phyloP scores from a whole-genome alignment of 1,140 invertebrate genomes.

The Sycophila sp. region DNA sequence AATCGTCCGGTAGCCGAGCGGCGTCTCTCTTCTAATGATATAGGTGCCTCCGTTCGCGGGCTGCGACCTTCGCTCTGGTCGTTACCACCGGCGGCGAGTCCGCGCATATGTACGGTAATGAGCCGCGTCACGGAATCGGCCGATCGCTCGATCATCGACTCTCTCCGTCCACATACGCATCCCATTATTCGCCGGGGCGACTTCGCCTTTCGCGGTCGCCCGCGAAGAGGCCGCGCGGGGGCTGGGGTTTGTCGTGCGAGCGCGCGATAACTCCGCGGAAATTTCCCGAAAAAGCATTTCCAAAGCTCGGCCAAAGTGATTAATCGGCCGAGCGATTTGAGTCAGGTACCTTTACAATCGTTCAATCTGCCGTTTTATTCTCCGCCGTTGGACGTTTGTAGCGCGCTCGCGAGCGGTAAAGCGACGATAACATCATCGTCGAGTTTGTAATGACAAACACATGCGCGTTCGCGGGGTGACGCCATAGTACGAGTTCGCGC shows the following conservation, averaged over 20 bases:
- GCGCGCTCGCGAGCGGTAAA: conserved; percentile 24
- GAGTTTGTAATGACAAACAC: conserved; percentile 61
- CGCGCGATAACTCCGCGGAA: neutral
- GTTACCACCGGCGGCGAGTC: conserved; percentile 41
- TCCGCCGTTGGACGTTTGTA: conserved; percentile 4
- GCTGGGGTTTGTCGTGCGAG: neutral
- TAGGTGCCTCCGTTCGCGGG: conserved; percentile 21
- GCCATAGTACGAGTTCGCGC: neutral
- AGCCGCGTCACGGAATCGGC: conserved; percentile 46
- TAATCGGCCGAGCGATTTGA: conserved; percentile 30
- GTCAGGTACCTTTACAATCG: conserved; percentile 22
- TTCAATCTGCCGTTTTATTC: conserved; percentile 32
- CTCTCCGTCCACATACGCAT: neutral
- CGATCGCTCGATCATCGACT: conserved; percentile 7
- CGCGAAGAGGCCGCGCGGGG: neutral
- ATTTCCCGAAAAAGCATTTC: conserved; percentile 22
- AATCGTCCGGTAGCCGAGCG: conserved; percentile 37
- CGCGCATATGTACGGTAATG: conserved; percentile 40
- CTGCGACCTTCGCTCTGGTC: conserved; percentile 44
- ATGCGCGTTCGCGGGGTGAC: conserved; percentile 45
- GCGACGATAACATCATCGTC: conserved; percentile 54
- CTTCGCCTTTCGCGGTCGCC: neutral
- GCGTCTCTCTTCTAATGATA: conserved; percentile 42
- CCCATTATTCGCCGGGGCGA: no score
- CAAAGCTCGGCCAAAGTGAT: conserved; percentile 11